Conservation (phyloP, 2,797 vertebrate species). For the Hoplostethus mediterraneus region DNA sequence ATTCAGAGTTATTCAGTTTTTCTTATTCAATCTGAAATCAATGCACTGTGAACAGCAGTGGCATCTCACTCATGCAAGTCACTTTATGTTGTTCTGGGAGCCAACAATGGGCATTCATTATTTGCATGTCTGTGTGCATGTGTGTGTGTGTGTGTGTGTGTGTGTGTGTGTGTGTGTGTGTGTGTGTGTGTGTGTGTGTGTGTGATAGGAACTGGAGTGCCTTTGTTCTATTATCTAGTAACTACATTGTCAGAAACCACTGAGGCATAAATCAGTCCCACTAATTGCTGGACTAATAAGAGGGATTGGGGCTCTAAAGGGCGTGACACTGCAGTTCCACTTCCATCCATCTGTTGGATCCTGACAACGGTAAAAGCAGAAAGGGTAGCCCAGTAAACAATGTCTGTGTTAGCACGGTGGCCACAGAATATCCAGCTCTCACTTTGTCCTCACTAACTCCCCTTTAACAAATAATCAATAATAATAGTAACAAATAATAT, state of each 20-base stretch:
- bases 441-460: not conserved
- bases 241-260: constrained; percentile 55
- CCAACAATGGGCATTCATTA: not conserved
- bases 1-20: too few relatives aligned
- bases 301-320: not conserved
- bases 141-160: not conserved
- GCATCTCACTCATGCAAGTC: constrained; percentile 7
- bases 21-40: too few relatives aligned
- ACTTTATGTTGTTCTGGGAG: constrained; percentile 17
- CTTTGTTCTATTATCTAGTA: constrained; percentile 59
- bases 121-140: constrained; percentile 47
- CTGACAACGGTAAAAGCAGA: constrained; percentile 24
- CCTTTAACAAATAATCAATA: not conserved
- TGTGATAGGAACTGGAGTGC: constrained; percentile 36
- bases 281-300: constrained; percentile 70
- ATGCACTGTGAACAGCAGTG: not conserved
- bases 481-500: not conserved
- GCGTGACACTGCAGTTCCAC: not conserved
- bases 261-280: constrained; percentile 56
- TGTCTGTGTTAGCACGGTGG: constrained; percentile 23
- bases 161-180: not conserved
- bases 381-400: not conserved
- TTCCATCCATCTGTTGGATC: constrained; percentile 34
- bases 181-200: not conserved
- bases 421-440: not conserved